phyloP scores from a whole-genome alignment of 1,140 invertebrate species.

The Drosophila quadrilineata region DNA sequence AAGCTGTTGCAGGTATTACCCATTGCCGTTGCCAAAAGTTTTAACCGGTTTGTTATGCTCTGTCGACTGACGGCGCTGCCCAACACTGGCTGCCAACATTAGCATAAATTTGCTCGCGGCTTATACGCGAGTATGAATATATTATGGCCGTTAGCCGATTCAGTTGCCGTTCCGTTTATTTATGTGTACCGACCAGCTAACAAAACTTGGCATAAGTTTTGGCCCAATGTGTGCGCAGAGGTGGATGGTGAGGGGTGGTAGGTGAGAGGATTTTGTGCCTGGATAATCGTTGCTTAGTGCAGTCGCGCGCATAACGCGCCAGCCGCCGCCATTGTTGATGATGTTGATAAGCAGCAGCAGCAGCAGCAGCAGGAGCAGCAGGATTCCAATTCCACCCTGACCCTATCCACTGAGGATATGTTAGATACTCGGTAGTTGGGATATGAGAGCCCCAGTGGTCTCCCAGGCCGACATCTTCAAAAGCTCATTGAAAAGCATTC shows the following conservation, averaged over 20 bases:
- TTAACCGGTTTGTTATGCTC: conserved; percentile 15
- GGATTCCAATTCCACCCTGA: not conserved
- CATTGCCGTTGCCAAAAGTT: conserved; percentile 10
- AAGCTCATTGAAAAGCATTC: conserved; percentile 69
- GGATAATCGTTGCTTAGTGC: conserved; percentile 76
- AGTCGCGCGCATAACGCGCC: conserved; percentile 60
- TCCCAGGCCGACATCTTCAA: not conserved
- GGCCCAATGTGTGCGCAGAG: conserved; percentile 3
- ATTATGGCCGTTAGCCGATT: conserved; percentile 43
- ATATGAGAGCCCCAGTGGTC: too few species aligned
- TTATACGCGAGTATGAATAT: conserved; percentile 67
- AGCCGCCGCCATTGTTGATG: too few species aligned
- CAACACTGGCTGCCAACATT: conserved; percentile 29
- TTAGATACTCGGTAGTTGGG: too few species aligned
- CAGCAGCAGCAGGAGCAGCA: too few species aligned
- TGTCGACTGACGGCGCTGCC: not conserved
- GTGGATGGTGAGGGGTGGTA: too few species aligned
- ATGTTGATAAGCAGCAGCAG: conserved; percentile 63
- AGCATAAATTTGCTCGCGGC: conserved; percentile 68
- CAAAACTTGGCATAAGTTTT: conserved; percentile 46
- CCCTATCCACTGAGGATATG: not conserved
- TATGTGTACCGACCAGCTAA: conserved; percentile 30
- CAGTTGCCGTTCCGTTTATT: conserved; percentile 34
- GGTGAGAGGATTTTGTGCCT: conserved; percentile 27
- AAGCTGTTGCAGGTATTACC: not conserved